Conservation (phyloP, 2,888 invertebrate species). For the Oxycera nigricornis region DNA sequence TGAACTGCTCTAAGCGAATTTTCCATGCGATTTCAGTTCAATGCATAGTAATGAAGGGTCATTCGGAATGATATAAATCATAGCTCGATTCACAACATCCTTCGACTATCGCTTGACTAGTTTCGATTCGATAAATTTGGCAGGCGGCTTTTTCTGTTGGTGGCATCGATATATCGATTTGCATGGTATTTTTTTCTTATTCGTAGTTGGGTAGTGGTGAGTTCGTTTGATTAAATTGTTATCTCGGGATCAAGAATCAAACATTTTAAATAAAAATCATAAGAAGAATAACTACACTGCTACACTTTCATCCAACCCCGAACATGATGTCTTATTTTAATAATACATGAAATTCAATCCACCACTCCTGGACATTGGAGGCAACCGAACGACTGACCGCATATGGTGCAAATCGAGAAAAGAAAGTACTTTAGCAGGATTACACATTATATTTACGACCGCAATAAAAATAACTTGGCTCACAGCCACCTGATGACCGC, state of each 20-base stretch:
- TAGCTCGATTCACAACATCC: slow-evolving; percentile 41
- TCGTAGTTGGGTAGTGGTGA: too few species aligned
- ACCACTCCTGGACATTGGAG: not conserved
- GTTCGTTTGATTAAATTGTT: too few species aligned
- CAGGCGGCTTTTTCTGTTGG: too few species aligned
- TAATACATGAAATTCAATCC: slow-evolving; percentile 17
- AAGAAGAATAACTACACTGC: too few species aligned
- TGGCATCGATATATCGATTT: too few species aligned
- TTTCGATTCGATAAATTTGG: slow-evolving; percentile 15
- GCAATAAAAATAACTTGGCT: slow-evolving; percentile 10
- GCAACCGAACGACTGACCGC: slow-evolving; percentile 7
- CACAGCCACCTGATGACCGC: slow-evolving; percentile 18
- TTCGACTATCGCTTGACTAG: slow-evolving; percentile 45
- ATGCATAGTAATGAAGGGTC: slow-evolving; percentile 55
- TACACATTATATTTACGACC: slow-evolving; percentile 25
- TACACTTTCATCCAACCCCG: not conserved
- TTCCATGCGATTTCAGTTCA: slow-evolving; percentile 55
- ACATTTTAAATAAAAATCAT: too few species aligned
- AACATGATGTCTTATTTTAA: not conserved
- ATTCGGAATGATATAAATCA: slow-evolving; percentile 46
- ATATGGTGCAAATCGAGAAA: not conserved
- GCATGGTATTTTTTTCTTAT: too few species aligned
- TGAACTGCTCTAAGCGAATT: slow-evolving; percentile 51
- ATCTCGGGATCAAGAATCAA: too few species aligned
- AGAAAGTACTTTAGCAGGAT: slow-evolving; percentile 18